Evolutionary conservation across 2,797 vertebrate species (phyloP).

Genomic region (Aulostomus chinensis): DNA sequence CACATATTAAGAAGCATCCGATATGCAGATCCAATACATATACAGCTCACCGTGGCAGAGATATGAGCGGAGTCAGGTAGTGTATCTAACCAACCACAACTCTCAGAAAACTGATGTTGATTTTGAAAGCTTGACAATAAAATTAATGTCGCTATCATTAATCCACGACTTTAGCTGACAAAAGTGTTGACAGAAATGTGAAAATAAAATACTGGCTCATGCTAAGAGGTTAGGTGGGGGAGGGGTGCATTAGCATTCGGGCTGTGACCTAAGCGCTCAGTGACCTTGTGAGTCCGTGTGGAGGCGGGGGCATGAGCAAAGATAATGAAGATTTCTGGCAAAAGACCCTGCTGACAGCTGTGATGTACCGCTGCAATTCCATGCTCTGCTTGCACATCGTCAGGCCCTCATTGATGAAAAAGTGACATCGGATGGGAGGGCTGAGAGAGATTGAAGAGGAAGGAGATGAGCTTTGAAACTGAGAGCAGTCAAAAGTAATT

Average conservation of each 20-base stretch:
- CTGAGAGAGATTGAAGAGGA: slow-evolving; percentile 24
- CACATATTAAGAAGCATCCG: slow-evolving; percentile 27
- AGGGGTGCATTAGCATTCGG: slow-evolving; percentile 48
- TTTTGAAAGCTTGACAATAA: slow-evolving; percentile 52
- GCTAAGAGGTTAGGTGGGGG: slow-evolving; percentile 10
- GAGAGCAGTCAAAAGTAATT: no score
- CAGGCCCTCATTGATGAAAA: slow-evolving; percentile 42
- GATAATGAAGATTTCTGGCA: slow-evolving; percentile 62
- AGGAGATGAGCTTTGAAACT: slow-evolving; percentile 29
- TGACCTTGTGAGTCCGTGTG: slow-evolving; percentile 56
- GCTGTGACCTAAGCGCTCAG: slow-evolving; percentile 41
- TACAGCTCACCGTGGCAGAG: slow-evolving; percentile 10
- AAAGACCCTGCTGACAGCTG: slow-evolving; percentile 60
- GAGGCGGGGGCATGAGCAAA: slow-evolving; percentile 8
- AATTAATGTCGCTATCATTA: slow-evolving; percentile 45
- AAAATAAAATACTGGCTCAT: slow-evolving; percentile 24
- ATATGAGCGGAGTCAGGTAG: slow-evolving; percentile 10
- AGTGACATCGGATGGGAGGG: slow-evolving; percentile 41
- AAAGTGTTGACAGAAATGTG: slow-evolving; percentile 22
- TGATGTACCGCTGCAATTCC: slow-evolving; percentile 65
- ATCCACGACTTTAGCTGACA: slow-evolving; percentile 24
- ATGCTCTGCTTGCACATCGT: slow-evolving; percentile 55
- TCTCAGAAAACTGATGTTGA: slow-evolving; percentile 32
- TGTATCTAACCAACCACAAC: slow-evolving; percentile 5
- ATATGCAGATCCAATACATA: slow-evolving; percentile 30